Base-by-base conservation (phyloP, 2,797 vertebrate genomes). In the Hyperoplus lanceolatus region DNA sequence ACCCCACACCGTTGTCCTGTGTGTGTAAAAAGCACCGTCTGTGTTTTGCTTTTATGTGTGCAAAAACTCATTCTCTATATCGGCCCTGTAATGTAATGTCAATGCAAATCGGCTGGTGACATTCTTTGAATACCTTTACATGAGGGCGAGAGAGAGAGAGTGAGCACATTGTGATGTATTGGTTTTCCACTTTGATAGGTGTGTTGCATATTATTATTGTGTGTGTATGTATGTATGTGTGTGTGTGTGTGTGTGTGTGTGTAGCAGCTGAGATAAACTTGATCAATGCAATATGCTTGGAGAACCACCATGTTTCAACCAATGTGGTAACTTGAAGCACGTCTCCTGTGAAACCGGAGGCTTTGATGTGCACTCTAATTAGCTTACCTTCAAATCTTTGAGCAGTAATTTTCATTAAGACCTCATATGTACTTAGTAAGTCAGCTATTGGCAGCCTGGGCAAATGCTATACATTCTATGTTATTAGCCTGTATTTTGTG, bases 351-450 rank as follows among this genome's bases (percentile, higher is more conserved):
- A 59, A 57, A 43, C 41, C 38, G 9, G 3, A n/a, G 13, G 21
- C 73, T 89, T 90, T 91, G 80, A 90, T 86, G 87, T 80, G 42
- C 39, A 13, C 66, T 78, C 77, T 84, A 86, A 91, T 89, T 88
- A 91, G 87, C 60, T 76, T 48, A 50, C 78, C 67, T 60, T 29
- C 61, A 56, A 16, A 55, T 73, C 74, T 90, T 90, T 90, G 79
- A 91, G 85, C 80, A 73, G 74, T 67, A 11, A 78, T 80, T 88
- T 90, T 84, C 78, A 64, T 81, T 43, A 75, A 80, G 57, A 82
- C 78, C 80, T 86, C 68, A 60, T 48, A 55, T 82, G 77, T 75
- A 82, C 42, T 78, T 67, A 57, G 18, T 43, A 18, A 4, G 2
- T 80, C 66, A 59, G 4, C n/a, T 67, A 66, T 72, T 61, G 68